Conservation (phyloP, 2,113 vertebrate genomes). For the Neofelis nebulosa region DNA sequence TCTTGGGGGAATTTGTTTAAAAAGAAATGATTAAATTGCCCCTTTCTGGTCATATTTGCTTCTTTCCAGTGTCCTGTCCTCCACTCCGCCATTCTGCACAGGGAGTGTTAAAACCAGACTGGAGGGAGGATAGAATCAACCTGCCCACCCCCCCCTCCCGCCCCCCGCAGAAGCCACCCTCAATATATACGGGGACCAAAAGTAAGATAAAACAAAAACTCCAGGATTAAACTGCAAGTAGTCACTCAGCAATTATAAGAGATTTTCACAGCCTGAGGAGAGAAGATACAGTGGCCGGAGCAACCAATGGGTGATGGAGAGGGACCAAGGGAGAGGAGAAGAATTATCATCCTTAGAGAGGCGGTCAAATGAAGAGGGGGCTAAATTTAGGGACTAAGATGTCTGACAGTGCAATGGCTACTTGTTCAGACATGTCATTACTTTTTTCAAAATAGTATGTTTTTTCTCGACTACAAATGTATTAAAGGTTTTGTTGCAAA, state of each 20-base stretch:
- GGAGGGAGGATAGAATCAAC: background rate
- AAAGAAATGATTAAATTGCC: background rate
- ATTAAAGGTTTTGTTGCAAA: background rate
- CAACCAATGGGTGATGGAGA: background rate
- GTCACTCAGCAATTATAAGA: constrained; percentile 8
- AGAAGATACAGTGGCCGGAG: constrained; percentile 22
- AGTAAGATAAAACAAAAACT: background rate
- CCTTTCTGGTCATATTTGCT: background rate
- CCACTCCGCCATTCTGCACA: fast-evolving
- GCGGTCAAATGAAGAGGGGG: background rate
- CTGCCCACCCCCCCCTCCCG: fast-evolving
- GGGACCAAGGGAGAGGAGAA: background rate
- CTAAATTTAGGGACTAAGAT: background rate
- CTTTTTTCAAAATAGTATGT: background rate
- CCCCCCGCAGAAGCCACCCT: background rate
- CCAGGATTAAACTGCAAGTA: constrained; percentile 52
- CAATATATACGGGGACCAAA: background rate
- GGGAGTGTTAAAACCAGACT: no score
- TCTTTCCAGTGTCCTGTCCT: background rate
- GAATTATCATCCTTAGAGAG: background rate
- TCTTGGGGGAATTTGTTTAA: background rate
- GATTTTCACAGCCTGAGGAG: constrained; percentile 20
- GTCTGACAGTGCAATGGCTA: background rate
- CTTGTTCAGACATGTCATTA: background rate
- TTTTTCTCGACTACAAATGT: background rate